Evolutionary conservation across 2,113 vertebrate genomes (phyloP).

Genomic region (Amblyornis subalaris): DNA sequence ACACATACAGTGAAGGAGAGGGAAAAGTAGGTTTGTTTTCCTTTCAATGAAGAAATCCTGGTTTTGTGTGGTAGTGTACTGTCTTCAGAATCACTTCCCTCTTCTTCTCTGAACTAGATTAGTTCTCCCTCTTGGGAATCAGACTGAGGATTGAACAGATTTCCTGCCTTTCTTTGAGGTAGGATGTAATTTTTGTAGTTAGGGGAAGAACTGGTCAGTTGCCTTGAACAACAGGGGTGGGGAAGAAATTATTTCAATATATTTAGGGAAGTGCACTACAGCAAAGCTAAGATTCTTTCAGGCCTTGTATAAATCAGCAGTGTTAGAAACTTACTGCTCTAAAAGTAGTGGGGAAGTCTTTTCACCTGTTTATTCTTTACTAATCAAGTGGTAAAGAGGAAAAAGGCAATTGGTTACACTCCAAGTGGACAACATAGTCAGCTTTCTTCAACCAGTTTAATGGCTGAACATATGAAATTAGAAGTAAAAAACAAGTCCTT

Average conservation of each 20-base stretch:
- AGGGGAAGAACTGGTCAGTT: background rate
- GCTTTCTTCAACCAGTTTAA: background rate
- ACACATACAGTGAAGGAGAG: background rate
- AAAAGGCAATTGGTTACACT: background rate
- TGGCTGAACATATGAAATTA: background rate
- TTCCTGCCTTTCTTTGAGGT: conserved; percentile 42
- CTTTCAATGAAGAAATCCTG: background rate
- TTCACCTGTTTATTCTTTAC: background rate
- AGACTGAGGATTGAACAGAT: conserved; percentile 44
- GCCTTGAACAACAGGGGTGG: background rate
- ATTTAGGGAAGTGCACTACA: background rate
- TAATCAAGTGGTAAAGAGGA: background rate
- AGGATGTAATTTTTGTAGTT: conserved; percentile 42
- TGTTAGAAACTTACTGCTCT: background rate
- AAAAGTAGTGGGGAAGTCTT: background rate
- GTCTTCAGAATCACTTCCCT: conserved; percentile 33
- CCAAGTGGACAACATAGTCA: background rate
- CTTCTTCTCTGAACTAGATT: conserved; percentile 48
- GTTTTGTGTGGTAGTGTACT: background rate
- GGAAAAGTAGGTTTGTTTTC: background rate
- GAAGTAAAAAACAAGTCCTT: background rate
- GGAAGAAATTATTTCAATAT: background rate
- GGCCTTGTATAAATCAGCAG: background rate
- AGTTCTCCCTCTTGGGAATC: conserved; percentile 40
- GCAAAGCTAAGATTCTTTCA: background rate